Base-by-base conservation (phyloP, 2,113 vertebrate genomes). In the Neolamprologus devosi region DNA sequence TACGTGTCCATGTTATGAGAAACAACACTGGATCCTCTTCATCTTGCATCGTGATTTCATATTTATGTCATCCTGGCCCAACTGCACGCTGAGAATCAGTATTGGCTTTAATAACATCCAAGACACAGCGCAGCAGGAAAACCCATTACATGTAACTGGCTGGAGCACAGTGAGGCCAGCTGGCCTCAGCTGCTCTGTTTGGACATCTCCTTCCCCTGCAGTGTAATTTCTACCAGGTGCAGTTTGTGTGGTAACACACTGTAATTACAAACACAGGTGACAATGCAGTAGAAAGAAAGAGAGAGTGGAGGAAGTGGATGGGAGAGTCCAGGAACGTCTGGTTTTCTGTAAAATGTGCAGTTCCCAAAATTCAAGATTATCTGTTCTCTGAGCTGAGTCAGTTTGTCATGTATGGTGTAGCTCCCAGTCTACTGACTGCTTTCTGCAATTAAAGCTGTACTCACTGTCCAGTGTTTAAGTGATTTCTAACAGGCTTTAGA, bases 211-310 rank as follows among this genome's bases (percentile, higher is more conserved):
- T 75, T 54, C 87, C 82, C 88, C 90, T 68, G 87, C 81, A n/a
- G 84, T 33, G 70, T 91, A 88, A 93, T 92, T 86, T 91, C 78
- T 85, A 81, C 68, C 91, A 93, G 85, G 90, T 91, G 83, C 68
- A 47, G 79, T 33, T 40, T 85, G 73, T 63, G 47, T 23, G 9
- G 78, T 57, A 37, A 86, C 70, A 70, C 80, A 23, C 9, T 60
- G 26, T 16, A 63, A 28, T 33, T 65, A 65, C 23, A 12, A 5
- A 75, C 70, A 49, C 75, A 81, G 65, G 84, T 81, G 83, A 88
- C 78, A 84, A 49, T 65, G 81, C 82, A 60, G 47, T 47, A 84
- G 42, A 84, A 13, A 65, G 81, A 37, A 45, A 11, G 40, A 47
- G 40, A 11, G 45, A n/a, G 17, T 13, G 26, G 45, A 49, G 2